These are phyloP conservation scores for Oryctes rhinoceros DNA, from an alignment of 1,140 invertebrate genomes.

Conservation along the genomic window DNA sequence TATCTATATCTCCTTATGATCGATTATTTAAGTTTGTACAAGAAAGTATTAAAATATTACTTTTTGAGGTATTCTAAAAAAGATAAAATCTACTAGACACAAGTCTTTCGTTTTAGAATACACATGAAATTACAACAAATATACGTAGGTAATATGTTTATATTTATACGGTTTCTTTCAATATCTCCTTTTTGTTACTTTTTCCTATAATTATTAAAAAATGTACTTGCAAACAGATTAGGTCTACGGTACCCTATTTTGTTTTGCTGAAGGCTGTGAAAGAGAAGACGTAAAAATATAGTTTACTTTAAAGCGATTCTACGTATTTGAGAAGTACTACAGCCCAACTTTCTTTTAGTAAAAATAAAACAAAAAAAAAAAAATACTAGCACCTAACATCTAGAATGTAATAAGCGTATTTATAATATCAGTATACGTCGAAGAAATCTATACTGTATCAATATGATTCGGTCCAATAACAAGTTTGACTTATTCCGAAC, in stretches of 20 bases:
- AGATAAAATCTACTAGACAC: constrained; percentile 36
- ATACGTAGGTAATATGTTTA: constrained; percentile 18
- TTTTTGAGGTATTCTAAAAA: constrained; percentile 42
- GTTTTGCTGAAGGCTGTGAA: background rate
- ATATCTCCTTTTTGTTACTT: background rate
- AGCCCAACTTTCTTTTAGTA: background rate
- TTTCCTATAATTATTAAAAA: background rate
- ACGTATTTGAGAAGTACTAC: background rate
- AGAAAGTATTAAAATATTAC: constrained; percentile 45
- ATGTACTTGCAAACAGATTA: background rate
- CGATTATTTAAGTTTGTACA: constrained; percentile 37
- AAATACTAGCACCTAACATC: constrained; percentile 3
- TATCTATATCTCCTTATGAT: background rate
- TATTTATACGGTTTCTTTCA: constrained; percentile 3
- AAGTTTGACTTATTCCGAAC: background rate
- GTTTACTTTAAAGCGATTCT: background rate
- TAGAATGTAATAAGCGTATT: constrained; percentile 33
- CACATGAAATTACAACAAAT: constrained; percentile 39
- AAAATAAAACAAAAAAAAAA: background rate
- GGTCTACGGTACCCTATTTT: background rate
- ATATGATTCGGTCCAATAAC: background rate
- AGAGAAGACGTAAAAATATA: background rate
- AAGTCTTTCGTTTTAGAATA: constrained; percentile 35
- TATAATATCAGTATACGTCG: constrained; percentile 26
- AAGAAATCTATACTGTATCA: background rate